These are phyloP conservation scores for Alloplasta piceator DNA, from an alignment of 2,888 invertebrate genomes.

Conservation along the genomic window DNA sequence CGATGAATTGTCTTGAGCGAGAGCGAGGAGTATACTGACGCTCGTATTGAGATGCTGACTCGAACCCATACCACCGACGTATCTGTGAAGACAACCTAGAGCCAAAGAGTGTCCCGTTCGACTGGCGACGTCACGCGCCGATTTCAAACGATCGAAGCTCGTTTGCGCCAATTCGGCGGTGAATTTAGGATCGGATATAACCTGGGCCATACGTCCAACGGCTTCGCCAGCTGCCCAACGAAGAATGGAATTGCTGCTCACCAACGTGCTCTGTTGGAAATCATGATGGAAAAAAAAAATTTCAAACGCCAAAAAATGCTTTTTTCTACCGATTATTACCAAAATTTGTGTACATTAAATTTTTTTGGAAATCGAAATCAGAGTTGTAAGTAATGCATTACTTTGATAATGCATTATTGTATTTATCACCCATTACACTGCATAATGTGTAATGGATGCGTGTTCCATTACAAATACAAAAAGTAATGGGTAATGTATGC, in stretches of 20 bases:
- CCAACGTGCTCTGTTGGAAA: slow-evolving; percentile 87
- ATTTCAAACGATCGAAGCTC: slow-evolving; percentile 94
- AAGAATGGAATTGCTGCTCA: slow-evolving; percentile 90
- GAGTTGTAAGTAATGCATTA: too few species aligned
- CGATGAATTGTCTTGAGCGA: slow-evolving; percentile 96
- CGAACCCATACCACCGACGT: slow-evolving; percentile 97
- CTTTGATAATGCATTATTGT: too few species aligned
- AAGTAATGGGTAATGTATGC: too few species aligned
- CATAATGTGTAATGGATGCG: too few species aligned
- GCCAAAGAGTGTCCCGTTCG: slow-evolving; percentile 95
- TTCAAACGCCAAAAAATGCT: not conserved
- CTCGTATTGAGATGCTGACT: slow-evolving; percentile 97
- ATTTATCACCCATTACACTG: too few species aligned
- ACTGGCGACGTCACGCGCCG: slow-evolving; percentile 93
- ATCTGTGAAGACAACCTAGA: slow-evolving; percentile 97
- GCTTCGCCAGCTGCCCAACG: slow-evolving; percentile 98
- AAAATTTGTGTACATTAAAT: too few species aligned
- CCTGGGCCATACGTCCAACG: slow-evolving; percentile 96
- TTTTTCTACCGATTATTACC: too few species aligned
- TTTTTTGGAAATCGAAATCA: too few species aligned
- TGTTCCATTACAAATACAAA: too few species aligned
- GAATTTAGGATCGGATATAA: slow-evolving; percentile 93
- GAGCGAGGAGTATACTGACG: slow-evolving; percentile 95
- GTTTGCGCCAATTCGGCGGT: slow-evolving; percentile 95
- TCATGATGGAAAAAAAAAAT: not conserved